phyloP scores from a whole-genome alignment of 2,113 vertebrate species.

The Megalops atlanticus region DNA sequence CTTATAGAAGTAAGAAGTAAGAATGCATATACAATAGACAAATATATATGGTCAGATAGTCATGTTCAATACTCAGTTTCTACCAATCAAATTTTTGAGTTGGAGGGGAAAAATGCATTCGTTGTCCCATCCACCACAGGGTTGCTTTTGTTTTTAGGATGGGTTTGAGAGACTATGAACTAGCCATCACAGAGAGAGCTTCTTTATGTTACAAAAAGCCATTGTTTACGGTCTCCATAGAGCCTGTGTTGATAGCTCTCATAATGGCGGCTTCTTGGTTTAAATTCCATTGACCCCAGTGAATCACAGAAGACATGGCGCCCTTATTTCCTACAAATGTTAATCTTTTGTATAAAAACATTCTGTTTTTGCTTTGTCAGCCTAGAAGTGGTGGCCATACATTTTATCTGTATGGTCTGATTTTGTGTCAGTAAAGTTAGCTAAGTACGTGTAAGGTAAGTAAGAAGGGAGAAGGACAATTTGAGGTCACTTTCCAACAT shows the following conservation, averaged over 20 bases:
- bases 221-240: constrained; percentile 32
- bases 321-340: constrained; percentile 12
- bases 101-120: neutral
- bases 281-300: constrained; percentile 31
- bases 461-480: neutral
- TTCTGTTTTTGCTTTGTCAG: neutral
- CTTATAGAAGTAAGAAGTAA: no score
- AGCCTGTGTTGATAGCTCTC: constrained; percentile 18
- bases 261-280: constrained; percentile 23
- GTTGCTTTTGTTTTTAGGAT: constrained; percentile 36
- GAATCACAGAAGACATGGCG: constrained; percentile 2
- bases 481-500: neutral
- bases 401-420: no score
- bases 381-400: neutral
- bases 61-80: neutral
- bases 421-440: no score
- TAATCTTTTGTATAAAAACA: constrained; percentile 5
- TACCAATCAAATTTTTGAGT: constrained; percentile 4
- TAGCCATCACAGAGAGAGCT: constrained; percentile 5
- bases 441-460: neutral
- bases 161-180: constrained; percentile 17
- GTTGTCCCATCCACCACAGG: constrained; percentile 8
- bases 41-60: neutral
- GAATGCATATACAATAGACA: no score
- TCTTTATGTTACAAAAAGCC: constrained; percentile 31